Evolutionary conservation across 2,797 vertebrate species (phyloP).

Genomic region (Catamblyrhynchus diadema): DNA sequence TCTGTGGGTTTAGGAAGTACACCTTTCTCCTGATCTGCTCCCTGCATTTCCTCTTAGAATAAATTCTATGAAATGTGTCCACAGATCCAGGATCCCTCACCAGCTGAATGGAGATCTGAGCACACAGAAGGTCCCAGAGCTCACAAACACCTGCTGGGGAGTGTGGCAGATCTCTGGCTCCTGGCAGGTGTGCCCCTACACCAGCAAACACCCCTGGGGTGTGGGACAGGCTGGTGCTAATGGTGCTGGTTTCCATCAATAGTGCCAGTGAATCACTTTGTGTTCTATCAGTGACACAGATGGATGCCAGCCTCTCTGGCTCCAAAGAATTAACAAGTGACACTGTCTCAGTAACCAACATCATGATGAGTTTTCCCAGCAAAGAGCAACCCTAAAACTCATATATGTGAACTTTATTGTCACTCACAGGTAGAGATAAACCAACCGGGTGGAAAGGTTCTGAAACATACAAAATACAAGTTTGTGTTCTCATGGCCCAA

Average conservation of each 20-base stretch:
- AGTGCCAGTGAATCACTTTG: neutral
- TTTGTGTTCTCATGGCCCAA: neutral
- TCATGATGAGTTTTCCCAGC: neutral
- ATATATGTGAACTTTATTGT: neutral
- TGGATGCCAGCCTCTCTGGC: neutral
- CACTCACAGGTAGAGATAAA: neutral
- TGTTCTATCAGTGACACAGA: neutral
- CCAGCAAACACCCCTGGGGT: fast-evolving
- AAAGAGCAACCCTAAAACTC: neutral
- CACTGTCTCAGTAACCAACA: neutral
- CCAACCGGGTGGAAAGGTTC: neutral
- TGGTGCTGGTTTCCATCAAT: neutral
- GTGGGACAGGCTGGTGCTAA: neutral
- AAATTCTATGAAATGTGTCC: neutral
- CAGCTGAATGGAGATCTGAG: neutral
- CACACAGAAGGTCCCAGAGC: neutral
- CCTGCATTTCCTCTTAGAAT: neutral
- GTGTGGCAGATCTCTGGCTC: neutral
- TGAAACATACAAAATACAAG: neutral
- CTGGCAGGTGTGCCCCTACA: fast-evolving
- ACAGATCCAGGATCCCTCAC: neutral
- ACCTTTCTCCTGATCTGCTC: neutral
- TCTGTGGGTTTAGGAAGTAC: neutral
- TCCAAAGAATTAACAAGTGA: neutral
- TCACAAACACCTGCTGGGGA: neutral